These are phyloP conservation scores for Diadumene lineata DNA, from an alignment of 92 coral and sea anemone species.

Conservation along the genomic window DNA sequence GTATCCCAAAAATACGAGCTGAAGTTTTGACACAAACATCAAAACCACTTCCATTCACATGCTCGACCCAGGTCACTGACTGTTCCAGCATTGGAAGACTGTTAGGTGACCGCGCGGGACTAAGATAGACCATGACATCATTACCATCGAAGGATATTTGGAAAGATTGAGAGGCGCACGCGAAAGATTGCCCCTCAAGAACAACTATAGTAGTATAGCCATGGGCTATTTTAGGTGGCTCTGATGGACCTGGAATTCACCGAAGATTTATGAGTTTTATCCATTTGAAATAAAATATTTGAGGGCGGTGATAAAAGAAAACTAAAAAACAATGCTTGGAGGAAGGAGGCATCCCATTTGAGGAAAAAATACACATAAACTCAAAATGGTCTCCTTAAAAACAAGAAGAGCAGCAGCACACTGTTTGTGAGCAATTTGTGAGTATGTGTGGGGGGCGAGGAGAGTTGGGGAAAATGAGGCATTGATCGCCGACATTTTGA, in stretches of 20 bases:
- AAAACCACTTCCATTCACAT: slow-evolving; percentile 44
- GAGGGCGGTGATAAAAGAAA: too few relatives aligned
- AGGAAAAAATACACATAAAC: too few relatives aligned
- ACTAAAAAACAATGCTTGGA: too few relatives aligned
- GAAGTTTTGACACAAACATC: slow-evolving; percentile 65
- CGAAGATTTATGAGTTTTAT: too few relatives aligned
- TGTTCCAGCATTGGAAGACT: slow-evolving; percentile 54
- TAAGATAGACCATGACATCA: slow-evolving; percentile 60
- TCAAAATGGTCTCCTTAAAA: too few relatives aligned
- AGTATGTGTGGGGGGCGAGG: too few relatives aligned
- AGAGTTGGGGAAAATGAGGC: too few relatives aligned
- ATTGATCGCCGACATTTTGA: too few relatives aligned
- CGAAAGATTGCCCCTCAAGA: slow-evolving; percentile 11
- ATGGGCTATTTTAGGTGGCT: slow-evolving; percentile 27
- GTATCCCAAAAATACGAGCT: slow-evolving; percentile 31
- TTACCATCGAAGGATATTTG: slow-evolving; percentile 42
- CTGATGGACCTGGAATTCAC: neutral
- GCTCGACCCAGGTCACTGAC: slow-evolving; percentile 77
- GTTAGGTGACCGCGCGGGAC: slow-evolving; percentile 49
- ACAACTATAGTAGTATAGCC: slow-evolving; percentile 34
- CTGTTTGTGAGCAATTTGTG: too few relatives aligned
- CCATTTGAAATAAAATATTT: too few relatives aligned
- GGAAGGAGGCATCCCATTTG: too few relatives aligned
- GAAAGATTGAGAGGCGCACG: slow-evolving; percentile 42
- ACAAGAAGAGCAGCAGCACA: too few relatives aligned